Conservation (phyloP, 2,113 vertebrate genomes). For the Trachemys scripta region DNA sequence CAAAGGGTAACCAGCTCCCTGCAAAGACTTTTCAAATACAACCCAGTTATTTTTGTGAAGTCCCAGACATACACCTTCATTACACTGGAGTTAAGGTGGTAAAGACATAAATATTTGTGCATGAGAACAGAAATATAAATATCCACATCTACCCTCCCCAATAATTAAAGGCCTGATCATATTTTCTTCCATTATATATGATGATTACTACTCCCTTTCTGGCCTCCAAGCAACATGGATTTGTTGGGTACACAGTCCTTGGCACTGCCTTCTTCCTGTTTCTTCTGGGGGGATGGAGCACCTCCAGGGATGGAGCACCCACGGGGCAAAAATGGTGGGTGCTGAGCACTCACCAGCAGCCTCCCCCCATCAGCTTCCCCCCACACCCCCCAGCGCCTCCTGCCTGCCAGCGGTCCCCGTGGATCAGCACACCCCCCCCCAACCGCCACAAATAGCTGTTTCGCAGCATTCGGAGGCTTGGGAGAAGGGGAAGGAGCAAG, state of each 20-base stretch:
- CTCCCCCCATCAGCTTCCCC: too few species aligned
- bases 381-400: too few species aligned
- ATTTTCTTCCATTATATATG: background rate
- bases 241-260: background rate
- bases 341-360: too few species aligned
- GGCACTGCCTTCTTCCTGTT: background rate
- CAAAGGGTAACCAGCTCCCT: background rate
- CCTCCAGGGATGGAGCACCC: too few species aligned
- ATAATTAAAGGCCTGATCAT: background rate
- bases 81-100: background rate
- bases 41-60: rapidly evolving
- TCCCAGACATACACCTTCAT: background rate
- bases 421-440: too few species aligned
- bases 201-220: background rate
- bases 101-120: background rate
- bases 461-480: too few species aligned
- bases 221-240: background rate
- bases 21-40: background rate
- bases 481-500: too few species aligned
- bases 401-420: too few species aligned
- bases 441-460: too few species aligned
- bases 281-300: too few species aligned
- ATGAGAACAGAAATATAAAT: background rate
- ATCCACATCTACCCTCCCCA: background rate
- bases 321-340: too few species aligned